Percentiles rank a stretch among this genome's conserved stretches.
These are phyloP conservation scores for Ichneumoninae sp. DNA, from an alignment of 2,888 invertebrate genomes.

Conservation along the genomic window DNA sequence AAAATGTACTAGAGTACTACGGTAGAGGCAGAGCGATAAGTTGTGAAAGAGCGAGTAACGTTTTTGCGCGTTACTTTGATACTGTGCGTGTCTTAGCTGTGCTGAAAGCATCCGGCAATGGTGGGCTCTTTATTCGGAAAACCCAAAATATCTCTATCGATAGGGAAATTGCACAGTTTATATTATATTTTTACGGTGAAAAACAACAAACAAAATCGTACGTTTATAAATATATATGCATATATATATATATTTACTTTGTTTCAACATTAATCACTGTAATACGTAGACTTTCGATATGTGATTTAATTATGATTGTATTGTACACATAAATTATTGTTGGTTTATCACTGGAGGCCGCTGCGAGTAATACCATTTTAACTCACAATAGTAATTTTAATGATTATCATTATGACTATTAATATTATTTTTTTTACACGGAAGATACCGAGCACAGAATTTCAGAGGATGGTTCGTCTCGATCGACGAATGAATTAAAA, in stretches of 20 bases:
- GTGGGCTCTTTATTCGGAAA: constrained; percentile 12
- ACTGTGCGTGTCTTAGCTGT: constrained; percentile 25
- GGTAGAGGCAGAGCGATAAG: neutral
- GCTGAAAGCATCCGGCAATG: constrained; percentile 13
- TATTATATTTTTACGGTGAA: constrained; percentile 73
- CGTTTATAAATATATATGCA: constrained; percentile 61
- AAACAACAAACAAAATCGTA: constrained; percentile 55
- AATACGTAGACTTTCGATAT: constrained; percentile 75
- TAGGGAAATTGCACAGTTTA: constrained; percentile 77
- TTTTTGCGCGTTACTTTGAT: constrained; percentile 33
- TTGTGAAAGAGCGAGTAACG: neutral
- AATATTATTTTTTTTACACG: neutral
- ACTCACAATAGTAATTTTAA: constrained; percentile 43
- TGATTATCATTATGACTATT: neutral
- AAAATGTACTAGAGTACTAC: neutral
- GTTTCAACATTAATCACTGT: constrained; percentile 74
- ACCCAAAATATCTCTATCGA: constrained; percentile 49
- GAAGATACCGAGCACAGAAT: constrained; percentile 10
- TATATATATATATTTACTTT: constrained; percentile 75
- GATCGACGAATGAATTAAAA: constrained; percentile 7
- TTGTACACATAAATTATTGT: constrained; percentile 60
- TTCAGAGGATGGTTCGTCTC: constrained; percentile 8
- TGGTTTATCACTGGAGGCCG: constrained; percentile 56
- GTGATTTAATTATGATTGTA: constrained; percentile 77
- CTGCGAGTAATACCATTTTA: constrained; percentile 62